phyloP scores from a whole-genome alignment of 2,113 vertebrate genomes.

The Phalacrocorax pelagicus region DNA sequence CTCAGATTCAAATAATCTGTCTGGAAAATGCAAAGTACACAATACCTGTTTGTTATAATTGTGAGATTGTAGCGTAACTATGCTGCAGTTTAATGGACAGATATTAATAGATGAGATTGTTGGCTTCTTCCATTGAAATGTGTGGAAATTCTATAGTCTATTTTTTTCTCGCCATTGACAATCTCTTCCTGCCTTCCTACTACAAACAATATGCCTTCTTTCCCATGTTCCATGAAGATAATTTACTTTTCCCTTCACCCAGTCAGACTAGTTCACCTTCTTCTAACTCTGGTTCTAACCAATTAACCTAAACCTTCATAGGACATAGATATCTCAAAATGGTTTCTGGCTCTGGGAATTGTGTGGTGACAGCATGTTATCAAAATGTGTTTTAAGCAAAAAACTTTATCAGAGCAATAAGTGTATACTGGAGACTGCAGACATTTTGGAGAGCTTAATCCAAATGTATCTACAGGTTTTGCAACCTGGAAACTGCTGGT shows the following conservation, averaged over 20 bases:
- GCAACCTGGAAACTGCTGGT: neutral
- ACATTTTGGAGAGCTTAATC: neutral
- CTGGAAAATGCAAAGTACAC: neutral
- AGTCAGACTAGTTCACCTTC: neutral
- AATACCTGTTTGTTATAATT: too few relatives aligned
- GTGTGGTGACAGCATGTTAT: neutral
- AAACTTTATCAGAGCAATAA: neutral
- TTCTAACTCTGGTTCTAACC: neutral
- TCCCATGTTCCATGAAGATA: neutral
- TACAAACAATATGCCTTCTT: neutral
- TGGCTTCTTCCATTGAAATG: neutral
- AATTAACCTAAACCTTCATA: neutral
- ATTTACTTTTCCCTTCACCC: neutral
- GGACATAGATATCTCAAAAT: neutral
- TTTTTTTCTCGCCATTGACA: neutral
- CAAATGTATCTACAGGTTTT: neutral
- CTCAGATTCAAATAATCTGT: neutral
- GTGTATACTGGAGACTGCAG: neutral
- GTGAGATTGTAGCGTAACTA: neutral
- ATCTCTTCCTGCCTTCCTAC: neutral
- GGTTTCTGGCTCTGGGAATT: neutral
- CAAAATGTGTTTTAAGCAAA: neutral
- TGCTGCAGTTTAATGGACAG: neutral
- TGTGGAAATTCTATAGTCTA: neutral
- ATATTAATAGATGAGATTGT: neutral